A percentile compares a stretch with the other conserved stretches of the same genome.
These are phyloP conservation scores for Macrosiphum euphorbiae DNA, from an alignment of 2,888 invertebrate genomes.

Conservation along the genomic window DNA sequence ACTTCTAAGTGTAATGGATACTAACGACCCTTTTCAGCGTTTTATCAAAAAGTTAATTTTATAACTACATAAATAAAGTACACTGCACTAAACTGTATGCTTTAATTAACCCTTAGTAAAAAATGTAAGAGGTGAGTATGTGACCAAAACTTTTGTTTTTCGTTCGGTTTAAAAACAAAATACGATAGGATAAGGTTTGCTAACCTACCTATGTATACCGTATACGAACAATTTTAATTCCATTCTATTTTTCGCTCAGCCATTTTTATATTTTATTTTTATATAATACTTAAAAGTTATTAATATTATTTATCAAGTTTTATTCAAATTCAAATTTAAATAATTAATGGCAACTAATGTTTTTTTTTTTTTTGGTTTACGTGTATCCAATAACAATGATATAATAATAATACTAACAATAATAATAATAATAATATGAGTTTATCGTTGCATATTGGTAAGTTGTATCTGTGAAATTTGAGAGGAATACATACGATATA, in stretches of 20 bases:
- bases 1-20: conserved; percentile 54
- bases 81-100: neutral
- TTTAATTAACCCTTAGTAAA: conserved; percentile 45
- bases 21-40: conserved; percentile 46
- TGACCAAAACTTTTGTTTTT: conserved; percentile 27
- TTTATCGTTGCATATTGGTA: neutral
- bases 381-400: neutral
- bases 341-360: neutral
- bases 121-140: conserved; percentile 24
- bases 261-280: neutral
- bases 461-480: neutral
- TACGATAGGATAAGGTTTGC: neutral
- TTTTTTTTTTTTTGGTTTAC: neutral
- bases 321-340: neutral
- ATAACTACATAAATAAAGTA: conserved; percentile 38
- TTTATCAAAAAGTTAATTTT: conserved; percentile 50
- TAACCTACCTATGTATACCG: neutral
- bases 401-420: neutral
- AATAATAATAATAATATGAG: neutral
- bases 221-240: neutral
- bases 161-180: neutral
- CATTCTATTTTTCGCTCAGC: neutral
- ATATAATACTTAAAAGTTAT: neutral
- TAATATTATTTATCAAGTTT: neutral
- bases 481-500: neutral